phyloP scores from a whole-genome alignment of 2,888 invertebrate species.

The Orthonevra nobilis region DNA sequence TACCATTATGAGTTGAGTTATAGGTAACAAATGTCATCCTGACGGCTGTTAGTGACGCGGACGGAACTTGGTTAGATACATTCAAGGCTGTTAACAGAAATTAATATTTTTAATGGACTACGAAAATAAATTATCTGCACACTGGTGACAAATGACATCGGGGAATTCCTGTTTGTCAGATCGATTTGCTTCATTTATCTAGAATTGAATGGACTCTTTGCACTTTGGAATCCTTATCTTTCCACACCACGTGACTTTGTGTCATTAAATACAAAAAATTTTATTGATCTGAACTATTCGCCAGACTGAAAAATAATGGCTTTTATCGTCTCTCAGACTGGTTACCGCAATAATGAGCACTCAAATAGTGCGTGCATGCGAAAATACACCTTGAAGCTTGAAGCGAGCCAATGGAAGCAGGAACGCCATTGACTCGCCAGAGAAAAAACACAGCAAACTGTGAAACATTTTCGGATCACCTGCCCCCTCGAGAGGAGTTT shows the following conservation, averaged over 20 bases:
- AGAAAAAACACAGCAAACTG: slow-evolving; percentile 30
- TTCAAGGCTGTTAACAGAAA: too few relatives aligned
- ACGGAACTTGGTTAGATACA: too few relatives aligned
- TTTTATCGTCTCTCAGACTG: not conserved
- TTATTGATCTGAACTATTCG: not conserved
- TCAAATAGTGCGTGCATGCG: slow-evolving; percentile 49
- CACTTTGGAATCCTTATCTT: slow-evolving; percentile 7
- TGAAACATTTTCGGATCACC: slow-evolving; percentile 20
- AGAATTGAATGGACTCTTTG: not conserved
- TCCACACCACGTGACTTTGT: not conserved
- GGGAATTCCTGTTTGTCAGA: too few relatives aligned
- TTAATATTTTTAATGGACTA: too few relatives aligned
- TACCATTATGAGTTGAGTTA: too few relatives aligned
- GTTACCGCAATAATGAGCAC: not conserved
- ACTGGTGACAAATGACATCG: too few relatives aligned
- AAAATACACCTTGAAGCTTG: slow-evolving; percentile 33
- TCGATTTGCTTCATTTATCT: not conserved
- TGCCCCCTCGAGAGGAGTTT: not conserved
- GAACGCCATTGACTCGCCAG: slow-evolving; percentile 24
- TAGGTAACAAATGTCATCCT: too few relatives aligned
- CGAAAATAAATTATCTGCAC: too few relatives aligned
- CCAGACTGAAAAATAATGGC: too few relatives aligned
- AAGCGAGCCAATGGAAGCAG: slow-evolving; percentile 20
- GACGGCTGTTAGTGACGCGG: too few relatives aligned
- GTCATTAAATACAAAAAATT: not conserved